phyloP scores from a whole-genome alignment of 1,140 invertebrate genomes.

The Gyrodactylus bullatarudis region DNA sequence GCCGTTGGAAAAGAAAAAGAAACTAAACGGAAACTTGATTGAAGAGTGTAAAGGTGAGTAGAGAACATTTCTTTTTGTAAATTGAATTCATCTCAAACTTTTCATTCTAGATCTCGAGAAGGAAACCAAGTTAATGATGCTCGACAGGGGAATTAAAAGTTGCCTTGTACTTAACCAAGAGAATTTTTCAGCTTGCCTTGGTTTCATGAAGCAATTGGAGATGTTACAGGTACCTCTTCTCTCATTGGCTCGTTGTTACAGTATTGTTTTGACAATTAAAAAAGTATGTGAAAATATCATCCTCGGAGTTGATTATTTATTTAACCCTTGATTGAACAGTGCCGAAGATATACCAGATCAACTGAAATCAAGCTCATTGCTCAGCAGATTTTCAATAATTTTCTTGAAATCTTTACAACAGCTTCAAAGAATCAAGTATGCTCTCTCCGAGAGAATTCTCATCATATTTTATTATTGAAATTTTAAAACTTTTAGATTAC shows the following conservation, averaged over 20 bases:
- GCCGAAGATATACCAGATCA: not conserved
- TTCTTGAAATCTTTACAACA: not conserved
- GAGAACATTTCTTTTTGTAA: too few species aligned
- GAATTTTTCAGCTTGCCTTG: not conserved
- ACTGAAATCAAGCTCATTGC: not conserved
- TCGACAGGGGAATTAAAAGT: not conserved
- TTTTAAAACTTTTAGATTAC: not conserved
- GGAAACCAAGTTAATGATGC: not conserved
- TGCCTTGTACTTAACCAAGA: not conserved
- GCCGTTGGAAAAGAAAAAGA: too few species aligned
- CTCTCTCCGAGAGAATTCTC: not conserved
- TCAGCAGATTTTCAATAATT: not conserved
- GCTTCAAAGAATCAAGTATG: not conserved
- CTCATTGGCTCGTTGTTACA: not conserved
- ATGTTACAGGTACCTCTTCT: not conserved
- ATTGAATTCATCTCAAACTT: too few species aligned
- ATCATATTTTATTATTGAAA: not conserved
- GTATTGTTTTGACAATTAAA: not conserved
- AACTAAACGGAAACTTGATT: too few species aligned
- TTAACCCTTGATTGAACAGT: not conserved
- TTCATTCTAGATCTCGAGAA: not conserved
- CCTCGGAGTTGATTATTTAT: not conserved
- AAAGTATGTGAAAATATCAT: too few species aligned
- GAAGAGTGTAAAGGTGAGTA: too few species aligned
- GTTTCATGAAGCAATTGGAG: not conserved